Percentiles rank a stretch among this genome's conserved stretches.
Conservation (phyloP, 92 coral and sea anemone species). For the Micromussa lordhowensis region DNA sequence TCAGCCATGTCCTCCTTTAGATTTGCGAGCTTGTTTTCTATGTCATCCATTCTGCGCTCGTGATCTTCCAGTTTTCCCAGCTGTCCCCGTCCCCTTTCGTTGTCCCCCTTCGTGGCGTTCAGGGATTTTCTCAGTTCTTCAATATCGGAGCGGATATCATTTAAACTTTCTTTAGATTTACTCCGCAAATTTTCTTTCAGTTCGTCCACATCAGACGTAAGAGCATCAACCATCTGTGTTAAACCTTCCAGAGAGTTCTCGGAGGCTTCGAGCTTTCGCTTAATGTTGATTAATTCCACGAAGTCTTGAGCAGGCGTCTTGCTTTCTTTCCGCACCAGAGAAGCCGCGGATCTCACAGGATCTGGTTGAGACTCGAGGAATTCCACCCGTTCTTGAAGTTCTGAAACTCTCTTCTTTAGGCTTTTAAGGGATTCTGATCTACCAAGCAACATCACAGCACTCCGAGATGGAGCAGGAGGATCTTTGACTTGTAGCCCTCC, state of each 20-base stretch:
- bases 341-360: constrained; percentile 67
- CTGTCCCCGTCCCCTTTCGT: not conserved
- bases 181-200: constrained; percentile 49
- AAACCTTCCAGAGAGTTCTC: constrained; percentile 84
- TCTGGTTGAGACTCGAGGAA: constrained; percentile 61
- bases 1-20: not conserved
- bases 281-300: constrained; percentile 81
- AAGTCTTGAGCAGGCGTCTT: constrained; percentile 95
- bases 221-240: constrained; percentile 84
- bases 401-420: constrained; percentile 71
- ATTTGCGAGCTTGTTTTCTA: constrained; percentile 3
- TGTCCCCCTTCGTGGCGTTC: constrained; percentile 4
- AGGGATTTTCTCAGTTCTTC: constrained; percentile 28
- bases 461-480: constrained; percentile 11
- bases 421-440: constrained; percentile 52
- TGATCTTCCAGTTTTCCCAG: not conserved
- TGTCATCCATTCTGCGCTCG: constrained; percentile 8
- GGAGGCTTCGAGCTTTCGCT: constrained; percentile 82
- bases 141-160: constrained; percentile 4
- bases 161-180: not conserved
- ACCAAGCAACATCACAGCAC: constrained; percentile 38
- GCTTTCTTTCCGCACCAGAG: constrained; percentile 78
- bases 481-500: not conserved
- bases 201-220: constrained; percentile 68
- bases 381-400: constrained; percentile 83